These are phyloP conservation scores for Eremophila alpestris DNA, from an alignment of 2,797 vertebrate genomes.

Conservation along the genomic window DNA sequence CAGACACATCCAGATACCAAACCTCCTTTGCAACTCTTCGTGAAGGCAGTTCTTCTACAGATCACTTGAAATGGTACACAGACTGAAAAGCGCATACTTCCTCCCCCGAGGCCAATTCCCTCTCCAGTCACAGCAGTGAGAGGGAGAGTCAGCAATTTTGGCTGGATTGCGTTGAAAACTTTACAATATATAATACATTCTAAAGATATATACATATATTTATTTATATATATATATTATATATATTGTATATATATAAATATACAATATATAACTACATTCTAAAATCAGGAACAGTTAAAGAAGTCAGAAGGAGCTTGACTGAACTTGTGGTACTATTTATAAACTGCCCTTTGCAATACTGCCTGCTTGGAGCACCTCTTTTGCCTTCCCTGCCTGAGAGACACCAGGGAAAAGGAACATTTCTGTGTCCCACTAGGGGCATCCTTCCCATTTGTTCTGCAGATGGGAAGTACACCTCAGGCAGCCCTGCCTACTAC, in stretches of 20 bases:
- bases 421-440: fast-evolving
- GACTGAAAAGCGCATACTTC: not conserved
- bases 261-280: not conserved
- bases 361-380: not conserved
- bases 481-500: not conserved
- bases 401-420: not conserved
- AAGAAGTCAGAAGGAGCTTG: not conserved
- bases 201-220: no score
- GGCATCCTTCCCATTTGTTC: not conserved
- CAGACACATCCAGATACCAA: not conserved
- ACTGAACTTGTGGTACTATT: not conserved
- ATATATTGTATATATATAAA: no score
- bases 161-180: not conserved
- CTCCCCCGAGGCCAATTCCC: not conserved
- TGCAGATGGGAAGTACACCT: not conserved
- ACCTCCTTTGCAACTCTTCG: not conserved
- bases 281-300: not conserved
- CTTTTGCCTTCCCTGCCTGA: not conserved
- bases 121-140: not conserved
- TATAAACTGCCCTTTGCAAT: not conserved
- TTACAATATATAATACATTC: not conserved
- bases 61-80: not conserved
- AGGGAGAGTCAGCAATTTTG: not conserved
- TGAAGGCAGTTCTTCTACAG: not conserved
- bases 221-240: no score